These are phyloP conservation scores for Bombus affinis DNA, from an alignment of 1,140 invertebrate genomes.

Conservation along the genomic window DNA sequence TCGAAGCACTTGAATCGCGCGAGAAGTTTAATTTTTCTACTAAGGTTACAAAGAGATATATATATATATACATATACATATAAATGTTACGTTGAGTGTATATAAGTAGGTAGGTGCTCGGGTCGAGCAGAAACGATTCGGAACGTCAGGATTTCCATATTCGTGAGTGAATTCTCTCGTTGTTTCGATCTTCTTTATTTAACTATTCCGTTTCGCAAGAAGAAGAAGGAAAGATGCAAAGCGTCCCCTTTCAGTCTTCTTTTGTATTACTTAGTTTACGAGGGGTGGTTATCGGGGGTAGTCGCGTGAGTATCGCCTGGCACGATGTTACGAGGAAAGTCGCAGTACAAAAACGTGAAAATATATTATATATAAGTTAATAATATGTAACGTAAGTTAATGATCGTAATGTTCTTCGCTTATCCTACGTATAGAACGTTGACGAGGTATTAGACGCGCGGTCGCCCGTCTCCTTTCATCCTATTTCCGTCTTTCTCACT, in stretches of 20 bases:
- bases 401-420: conserved; percentile 50
- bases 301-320: conserved; percentile 4
- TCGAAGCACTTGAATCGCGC: conserved; percentile 53
- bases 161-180: conserved; percentile 7
- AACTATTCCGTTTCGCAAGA: neutral
- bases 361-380: conserved; percentile 61
- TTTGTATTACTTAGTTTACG: conserved; percentile 45
- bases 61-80: conserved; percentile 22
- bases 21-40: conserved; percentile 67
- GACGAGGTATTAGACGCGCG: conserved; percentile 27
- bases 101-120: conserved; percentile 19
- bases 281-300: conserved; percentile 32
- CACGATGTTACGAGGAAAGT: conserved; percentile 44
- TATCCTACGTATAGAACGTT: conserved; percentile 5
- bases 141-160: neutral
- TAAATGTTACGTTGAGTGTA: conserved; percentile 29
- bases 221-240: neutral
- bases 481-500: neutral
- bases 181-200: conserved; percentile 15
- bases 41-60: conserved; percentile 49
- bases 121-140: conserved; percentile 7
- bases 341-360: conserved; percentile 68
- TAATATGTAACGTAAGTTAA: conserved; percentile 58
- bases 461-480: conserved; percentile 2
- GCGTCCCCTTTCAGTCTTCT: conserved; percentile 26